Base-by-base conservation (phyloP, 2,113 vertebrate species). In the Lagopus muta region DNA sequence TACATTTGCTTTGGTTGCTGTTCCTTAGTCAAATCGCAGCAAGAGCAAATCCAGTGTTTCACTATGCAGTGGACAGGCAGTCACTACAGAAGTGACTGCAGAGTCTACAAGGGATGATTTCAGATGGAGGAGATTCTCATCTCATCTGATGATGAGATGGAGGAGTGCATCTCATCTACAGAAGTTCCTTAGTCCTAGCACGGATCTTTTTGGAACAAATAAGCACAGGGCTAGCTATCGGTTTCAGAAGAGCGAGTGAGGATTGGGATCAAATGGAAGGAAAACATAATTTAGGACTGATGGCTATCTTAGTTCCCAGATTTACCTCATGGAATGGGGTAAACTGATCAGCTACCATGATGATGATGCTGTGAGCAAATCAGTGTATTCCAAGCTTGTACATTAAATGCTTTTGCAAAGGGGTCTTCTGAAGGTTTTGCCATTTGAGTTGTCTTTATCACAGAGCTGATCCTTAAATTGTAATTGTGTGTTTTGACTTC, bases 231-330 rank as follows among this genome's bases (percentile, higher is more conserved):
- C 89, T 79, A 71, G 52, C 82, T 93, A 40, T n/a, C 82, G 52
- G 28, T 93, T 95, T 97, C 83, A 87, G 58, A 83, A 64, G 65
- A 90, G 75, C 64, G 38, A 77, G 30, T 77, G 66, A 70, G 94
- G 42, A 78, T 1, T 36, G 72, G 21, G 28, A 42, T 77, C 24
- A 70, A 21, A 67, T 27, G 7, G 40, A 61, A 43, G 30, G 13
- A 71, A 71, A 77, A 72, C 12, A 4, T 36, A 13, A 20, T 60
- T 71, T 62, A 42, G 65, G 76, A 71, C 25, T 28, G 12, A 1
- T 73, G 40, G 4, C n/a, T 73, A 2, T 73, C 58, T 18, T 76
- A 28, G 11, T 88, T 36, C n/a, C 6, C 24, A 82, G 28, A 76
- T 84, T n/a, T 52, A 30, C 34, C 42, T 54, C 10, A 34, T 79